Evolutionary conservation across 2,113 vertebrate species (phyloP), one percentile per base, ranked within the genome.

Genomic region (Taurulus bubalis): DNA sequence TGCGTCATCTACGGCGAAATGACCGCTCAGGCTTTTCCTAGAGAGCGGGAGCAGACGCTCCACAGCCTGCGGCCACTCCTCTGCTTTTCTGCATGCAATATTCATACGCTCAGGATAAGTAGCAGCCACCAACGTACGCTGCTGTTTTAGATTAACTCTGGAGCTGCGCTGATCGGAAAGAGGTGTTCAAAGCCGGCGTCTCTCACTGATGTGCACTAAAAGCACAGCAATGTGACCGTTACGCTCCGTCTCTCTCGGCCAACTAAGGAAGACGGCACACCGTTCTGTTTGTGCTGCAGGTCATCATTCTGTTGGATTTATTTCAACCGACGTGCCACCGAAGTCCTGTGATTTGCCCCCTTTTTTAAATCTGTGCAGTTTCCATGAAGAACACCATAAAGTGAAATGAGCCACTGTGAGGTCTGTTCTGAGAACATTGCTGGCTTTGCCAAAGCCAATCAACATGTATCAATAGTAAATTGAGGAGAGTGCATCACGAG

Each of bases 1-100:
- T 71, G 69, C 56, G 14, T 79, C 72, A 87, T 80, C 72, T 72
- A 26, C 55, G 51, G 42, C 7, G 4, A 82, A 71, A 82, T 60
- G 30, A 59, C 68, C 42, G 32, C 32, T 62, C 12, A 56, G 60
- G 26, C 34, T 69, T 59, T 32, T 83, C 45, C 63, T 64, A 20
- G 67, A 70, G 59, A 40, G 76, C 56, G 64, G 51, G 30, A 56
- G 71, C 22, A 51, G 51, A 42, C 3, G 22, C 20, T 42, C 62
- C 14, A 2, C 4, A 53, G 77, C 71, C 42, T 38, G 42, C 22
- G 67, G 81, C 75, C 30, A 34, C 68, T 77, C 66, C n/a, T 26
- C 10, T 1, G 26, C 32, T 73, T 58, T 32, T 36, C 20, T 15
- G 30, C 67, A 40, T 12, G 1, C 47, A 53, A 58, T 66, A 28